Evolutionary conservation across 2,888 invertebrate genomes (phyloP).

Genomic region (Rhopalosiphum nymphaeae): DNA sequence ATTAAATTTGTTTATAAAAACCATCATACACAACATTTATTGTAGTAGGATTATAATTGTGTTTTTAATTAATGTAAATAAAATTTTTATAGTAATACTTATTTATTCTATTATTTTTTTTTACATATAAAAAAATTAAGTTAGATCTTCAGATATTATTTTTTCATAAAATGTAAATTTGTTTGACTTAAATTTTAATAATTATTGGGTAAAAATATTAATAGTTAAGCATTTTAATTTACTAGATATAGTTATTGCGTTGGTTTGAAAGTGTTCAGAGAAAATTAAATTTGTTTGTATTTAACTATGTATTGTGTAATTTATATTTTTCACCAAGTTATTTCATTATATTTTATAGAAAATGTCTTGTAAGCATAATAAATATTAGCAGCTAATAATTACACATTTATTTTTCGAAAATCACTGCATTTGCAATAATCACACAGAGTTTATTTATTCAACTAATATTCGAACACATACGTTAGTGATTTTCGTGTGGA

Average conservation of each 20-base stretch:
- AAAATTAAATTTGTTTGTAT: neutral
- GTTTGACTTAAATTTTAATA: neutral
- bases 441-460: neutral
- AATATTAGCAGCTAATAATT: neutral
- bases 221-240: neutral
- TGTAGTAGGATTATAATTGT: neutral
- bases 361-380: neutral
- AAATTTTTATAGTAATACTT: neutral
- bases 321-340: neutral
- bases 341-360: neutral
- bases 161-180: neutral
- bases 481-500: neutral
- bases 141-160: too few relatives aligned
- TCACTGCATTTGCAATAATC: too few relatives aligned
- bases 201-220: neutral
- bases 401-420: neutral
- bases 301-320: neutral
- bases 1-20: neutral
- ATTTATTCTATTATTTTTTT: neutral
- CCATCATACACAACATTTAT: neutral
- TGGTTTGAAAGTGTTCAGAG: neutral
- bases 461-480: neutral
- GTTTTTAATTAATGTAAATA: neutral
- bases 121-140: neutral
- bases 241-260: neutral